Evolutionary conservation across 1,140 invertebrate species (phyloP).

Genomic region (Lepidostoma basale): DNA sequence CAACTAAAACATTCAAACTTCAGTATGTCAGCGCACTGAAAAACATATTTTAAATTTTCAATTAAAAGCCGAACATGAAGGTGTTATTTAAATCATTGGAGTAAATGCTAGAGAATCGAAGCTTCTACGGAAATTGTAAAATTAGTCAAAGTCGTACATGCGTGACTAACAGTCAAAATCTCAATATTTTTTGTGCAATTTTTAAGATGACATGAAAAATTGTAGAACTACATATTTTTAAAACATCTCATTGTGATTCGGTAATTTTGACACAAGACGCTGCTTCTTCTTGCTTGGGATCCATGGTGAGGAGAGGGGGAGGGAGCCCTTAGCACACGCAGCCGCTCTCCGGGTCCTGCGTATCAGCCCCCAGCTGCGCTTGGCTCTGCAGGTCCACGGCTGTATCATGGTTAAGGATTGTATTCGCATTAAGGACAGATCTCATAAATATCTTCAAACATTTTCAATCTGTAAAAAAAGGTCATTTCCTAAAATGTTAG

Average conservation of each 20-base stretch:
- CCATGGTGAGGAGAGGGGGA: too few relatives aligned
- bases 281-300: too few relatives aligned
- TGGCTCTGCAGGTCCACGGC: slow-evolving; percentile 81
- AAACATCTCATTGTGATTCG: slow-evolving; percentile 27
- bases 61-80: too few relatives aligned
- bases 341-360: slow-evolving; percentile 77
- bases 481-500: too few relatives aligned
- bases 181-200: slow-evolving; percentile 22
- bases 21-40: too few relatives aligned
- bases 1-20: too few relatives aligned
- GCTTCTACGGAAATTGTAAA: slow-evolving; percentile 14
- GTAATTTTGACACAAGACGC: slow-evolving; percentile 43
- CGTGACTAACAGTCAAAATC: not conserved
- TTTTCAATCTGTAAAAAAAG: too few relatives aligned
- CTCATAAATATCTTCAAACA: too few relatives aligned
- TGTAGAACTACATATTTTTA: slow-evolving; percentile 15
- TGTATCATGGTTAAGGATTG: slow-evolving; percentile 55
- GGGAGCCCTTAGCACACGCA: slow-evolving; percentile 86
- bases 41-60: too few relatives aligned
- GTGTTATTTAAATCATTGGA: slow-evolving; percentile 6
- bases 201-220: slow-evolving; percentile 25
- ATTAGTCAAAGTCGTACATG: slow-evolving; percentile 10
- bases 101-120: slow-evolving; percentile 19
- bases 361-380: slow-evolving; percentile 72
- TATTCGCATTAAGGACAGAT: too few relatives aligned